A percentile compares a stretch with the other conserved stretches of the same genome.
Evolutionary conservation across 1,140 invertebrate genomes (phyloP).

Genomic region (Diabrotica undecimpunctata): DNA sequence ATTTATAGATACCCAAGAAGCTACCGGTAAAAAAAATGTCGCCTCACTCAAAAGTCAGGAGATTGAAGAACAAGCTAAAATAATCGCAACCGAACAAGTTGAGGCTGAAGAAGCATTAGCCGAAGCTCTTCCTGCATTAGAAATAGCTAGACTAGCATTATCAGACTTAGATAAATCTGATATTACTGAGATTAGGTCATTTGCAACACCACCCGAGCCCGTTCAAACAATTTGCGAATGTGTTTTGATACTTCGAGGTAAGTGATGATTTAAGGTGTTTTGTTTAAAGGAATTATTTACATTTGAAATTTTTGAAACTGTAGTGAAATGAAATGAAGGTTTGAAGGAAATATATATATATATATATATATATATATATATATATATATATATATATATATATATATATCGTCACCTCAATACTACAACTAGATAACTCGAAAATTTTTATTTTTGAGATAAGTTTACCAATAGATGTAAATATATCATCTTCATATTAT

Average conservation of each 20-base stretch:
- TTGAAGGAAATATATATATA: too few species aligned
- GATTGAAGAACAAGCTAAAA: conserved; percentile 72
- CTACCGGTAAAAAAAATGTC: conserved; percentile 70
- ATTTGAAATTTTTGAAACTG: too few species aligned
- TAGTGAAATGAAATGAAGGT: too few species aligned
- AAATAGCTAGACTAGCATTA: conserved; percentile 73
- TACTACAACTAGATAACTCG: too few species aligned
- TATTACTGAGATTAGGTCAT: conserved; percentile 88
- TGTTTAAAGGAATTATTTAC: too few species aligned
- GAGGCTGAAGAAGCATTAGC: conserved; percentile 76
- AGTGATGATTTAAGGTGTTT: background rate
- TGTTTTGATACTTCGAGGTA: conserved; percentile 75
- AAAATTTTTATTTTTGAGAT: too few species aligned
- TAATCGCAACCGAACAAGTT: conserved; percentile 73
- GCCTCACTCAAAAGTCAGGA: conserved; percentile 73
- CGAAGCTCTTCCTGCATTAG: conserved; percentile 75
- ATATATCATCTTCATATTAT: too few species aligned
- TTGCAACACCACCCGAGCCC: conserved; percentile 83
- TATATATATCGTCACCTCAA: too few species aligned
- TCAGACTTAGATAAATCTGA: conserved; percentile 80
- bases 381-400: too few species aligned
- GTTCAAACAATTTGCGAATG: conserved; percentile 86
- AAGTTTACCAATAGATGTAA: too few species aligned
- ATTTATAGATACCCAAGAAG: conserved; percentile 44
- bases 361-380: too few species aligned